Evolutionary conservation across 2,888 invertebrate species (phyloP), one percentile per base, ranked within the genome.

Genomic region (Meiosimyza decipiens): DNA sequence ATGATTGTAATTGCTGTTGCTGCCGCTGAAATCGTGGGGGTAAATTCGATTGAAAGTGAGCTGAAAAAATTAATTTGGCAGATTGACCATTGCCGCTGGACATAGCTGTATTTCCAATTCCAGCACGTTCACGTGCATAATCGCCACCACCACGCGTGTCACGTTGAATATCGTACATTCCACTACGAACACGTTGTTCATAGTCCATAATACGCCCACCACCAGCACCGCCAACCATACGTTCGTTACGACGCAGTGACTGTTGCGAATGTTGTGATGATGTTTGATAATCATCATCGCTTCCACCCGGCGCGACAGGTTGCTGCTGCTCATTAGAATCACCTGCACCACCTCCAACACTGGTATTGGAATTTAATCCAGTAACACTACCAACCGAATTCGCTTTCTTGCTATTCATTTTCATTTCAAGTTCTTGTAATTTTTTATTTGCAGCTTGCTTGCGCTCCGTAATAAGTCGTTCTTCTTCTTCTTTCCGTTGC

Each of bases 401-500:
- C 5, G 87, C 88, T 79, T 90, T 88, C 78, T 90, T 91, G 74
- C 89, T 90, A 75, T 89, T 90, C 75, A 91, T 86, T 81, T 92
- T 91, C 83, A 92, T 91, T 80, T 93, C 92, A 6, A 93, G 86
- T 81, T 91, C 91, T 80, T 91, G 90, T 71, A 93, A 85, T 81
- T 93, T 93, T 79, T 92, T 92, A 55, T 90, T 90, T 3, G 87
- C 87, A 28, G 85, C 87, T 84, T 87, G 90, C 79, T 91, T 91
- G 15, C 89, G 89, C 81, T 92, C 91, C 79, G 90, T 89, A 80
- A 90, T 93, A 57, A 94, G 90, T 75, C 95, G 93, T 82, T 96
- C 96, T 82, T 96, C 96, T 82, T 96, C 95, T 82, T 96, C 95
- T 80, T 95, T 94, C 47, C 95, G 91, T 82, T 93, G 94, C 71